Base-by-base conservation (phyloP, 2,113 vertebrate species). In the Empidonax traillii region DNA sequence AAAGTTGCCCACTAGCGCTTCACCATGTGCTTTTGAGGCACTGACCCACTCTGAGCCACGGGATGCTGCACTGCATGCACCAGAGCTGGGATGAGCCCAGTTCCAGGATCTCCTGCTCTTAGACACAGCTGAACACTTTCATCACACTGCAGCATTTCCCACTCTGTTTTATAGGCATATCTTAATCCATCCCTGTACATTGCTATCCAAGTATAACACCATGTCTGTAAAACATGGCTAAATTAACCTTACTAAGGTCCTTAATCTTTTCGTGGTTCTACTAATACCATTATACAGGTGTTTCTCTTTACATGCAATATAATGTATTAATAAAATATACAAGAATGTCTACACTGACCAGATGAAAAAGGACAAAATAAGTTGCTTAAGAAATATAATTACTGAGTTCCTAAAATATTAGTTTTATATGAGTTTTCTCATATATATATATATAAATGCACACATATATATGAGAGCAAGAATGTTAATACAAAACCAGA, bases 311-410 rank as follows among this genome's bases (percentile, higher is more conserved):
- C 9, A 33, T 14, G 31, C 25, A 84, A 63, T 71, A 53, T 58
- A 90, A 74, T 0, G 0, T 12, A 53, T 67, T 75, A 84, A 88
- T 77, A 92, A 92, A 88, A 88, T 31, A 74, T 3, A 78, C 10
- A 90, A 67, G 47, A 93, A 94, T 30, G 22, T 71, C 79, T 71
- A 44, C 18, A 71, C 12, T 53, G 72, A 93, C 59, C 92, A 92
- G 88, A 95, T 81, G 78, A 93, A 91, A 95, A 93, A 74, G 21
- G 55, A 73, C n/a, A 93, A 77, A 90, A 76, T 46, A 85, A 67
- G 11, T 67, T 51, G 25, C 22, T 61, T 76, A 86, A 93, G 41
- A 87, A 94, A 94, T 31, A n/a, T 17, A 89, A 90, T 66, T 80
- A 31, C 59, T 10, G 47, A 85, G 78, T 58, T 93, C 78, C 87